These are phyloP conservation scores for Ciona savignyi DNA, from an alignment of 23 tunicate species.

Conservation along the genomic window DNA sequence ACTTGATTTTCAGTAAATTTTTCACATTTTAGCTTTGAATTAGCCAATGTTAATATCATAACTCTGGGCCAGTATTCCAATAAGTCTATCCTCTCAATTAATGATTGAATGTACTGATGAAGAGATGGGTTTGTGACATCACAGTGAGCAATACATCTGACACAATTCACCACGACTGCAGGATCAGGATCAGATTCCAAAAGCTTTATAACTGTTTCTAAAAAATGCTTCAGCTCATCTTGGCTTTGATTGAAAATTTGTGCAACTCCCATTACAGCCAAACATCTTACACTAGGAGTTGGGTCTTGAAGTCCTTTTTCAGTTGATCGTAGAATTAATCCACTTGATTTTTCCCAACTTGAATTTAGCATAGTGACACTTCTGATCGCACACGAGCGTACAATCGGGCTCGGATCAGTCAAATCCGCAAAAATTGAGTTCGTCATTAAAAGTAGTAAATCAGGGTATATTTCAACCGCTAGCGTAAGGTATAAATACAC, in stretches of 20 bases:
- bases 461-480: background rate
- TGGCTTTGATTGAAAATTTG: background rate
- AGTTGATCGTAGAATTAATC: background rate
- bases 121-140: background rate
- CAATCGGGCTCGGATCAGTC: background rate
- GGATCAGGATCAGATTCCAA: conserved; percentile 2
- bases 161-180: background rate
- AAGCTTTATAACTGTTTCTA: background rate
- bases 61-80: background rate
- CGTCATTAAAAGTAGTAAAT: background rate
- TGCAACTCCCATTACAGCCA: background rate
- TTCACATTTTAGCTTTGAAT: background rate
- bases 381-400: background rate
- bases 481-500: conserved; percentile 3
- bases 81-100: background rate
- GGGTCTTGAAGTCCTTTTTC: background rate
- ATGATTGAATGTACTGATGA: background rate
- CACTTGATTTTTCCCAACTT: background rate
- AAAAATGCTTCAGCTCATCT: background rate
- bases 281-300: background rate
- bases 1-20: background rate
- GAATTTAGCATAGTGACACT: background rate
- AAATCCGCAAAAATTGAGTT: background rate
- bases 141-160: conserved; percentile 3
- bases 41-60: background rate